These are phyloP conservation scores for Saxidomus purpurata DNA, from an alignment of 1,140 invertebrate genomes.

Conservation along the genomic window DNA sequence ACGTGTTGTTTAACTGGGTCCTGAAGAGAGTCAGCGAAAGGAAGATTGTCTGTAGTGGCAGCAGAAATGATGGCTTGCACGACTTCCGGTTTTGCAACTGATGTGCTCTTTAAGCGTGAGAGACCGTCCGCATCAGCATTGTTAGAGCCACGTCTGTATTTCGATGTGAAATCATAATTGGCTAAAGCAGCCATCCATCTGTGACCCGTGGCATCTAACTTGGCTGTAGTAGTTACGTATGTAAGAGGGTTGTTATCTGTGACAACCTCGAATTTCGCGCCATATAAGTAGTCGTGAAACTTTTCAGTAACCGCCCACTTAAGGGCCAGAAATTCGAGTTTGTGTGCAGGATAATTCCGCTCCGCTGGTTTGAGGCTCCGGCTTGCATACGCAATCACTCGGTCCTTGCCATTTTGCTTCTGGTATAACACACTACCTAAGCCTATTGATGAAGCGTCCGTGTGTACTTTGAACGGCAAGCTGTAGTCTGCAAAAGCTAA, in stretches of 20 bases:
- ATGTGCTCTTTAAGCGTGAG: background rate
- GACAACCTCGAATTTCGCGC: constrained; percentile 18
- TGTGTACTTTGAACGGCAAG: constrained; percentile 70
- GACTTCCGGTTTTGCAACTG: background rate
- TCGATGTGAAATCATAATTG: constrained; percentile 28
- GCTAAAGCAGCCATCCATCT: too few relatives aligned
- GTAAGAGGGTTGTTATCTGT: too few relatives aligned
- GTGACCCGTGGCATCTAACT: too few relatives aligned
- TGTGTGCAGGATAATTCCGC: constrained; percentile 54
- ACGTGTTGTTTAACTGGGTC: background rate
- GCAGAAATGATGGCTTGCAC: background rate
- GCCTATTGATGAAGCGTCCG: constrained; percentile 69
- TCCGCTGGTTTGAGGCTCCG: constrained; percentile 35
- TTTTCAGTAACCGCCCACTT: too few relatives aligned
- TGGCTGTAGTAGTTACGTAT: too few relatives aligned
- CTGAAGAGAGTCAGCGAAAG: background rate
- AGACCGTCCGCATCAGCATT: background rate
- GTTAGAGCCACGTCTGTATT: background rate
- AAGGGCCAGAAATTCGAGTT: too few relatives aligned
- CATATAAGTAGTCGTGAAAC: constrained; percentile 61
- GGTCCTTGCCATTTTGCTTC: constrained; percentile 64
- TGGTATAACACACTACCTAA: constrained; percentile 80
- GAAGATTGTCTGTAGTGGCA: background rate
- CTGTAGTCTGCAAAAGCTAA: constrained; percentile 69
- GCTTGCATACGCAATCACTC: constrained; percentile 73